Conservation (phyloP, 2,113 vertebrate species). For the Nanger granti region DNA sequence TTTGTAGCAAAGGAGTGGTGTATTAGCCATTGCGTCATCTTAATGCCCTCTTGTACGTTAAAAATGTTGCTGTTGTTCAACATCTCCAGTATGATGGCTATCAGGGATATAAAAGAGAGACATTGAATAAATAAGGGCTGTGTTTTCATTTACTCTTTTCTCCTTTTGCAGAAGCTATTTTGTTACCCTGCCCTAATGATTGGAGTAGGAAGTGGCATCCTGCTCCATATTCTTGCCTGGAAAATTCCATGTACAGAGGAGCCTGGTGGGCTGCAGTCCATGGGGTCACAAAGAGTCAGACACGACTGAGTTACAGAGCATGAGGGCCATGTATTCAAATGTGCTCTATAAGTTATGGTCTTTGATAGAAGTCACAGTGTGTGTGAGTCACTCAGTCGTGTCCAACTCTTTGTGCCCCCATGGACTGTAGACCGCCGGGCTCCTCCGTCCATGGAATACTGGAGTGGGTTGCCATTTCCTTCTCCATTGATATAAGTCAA, state of each 20-base stretch:
- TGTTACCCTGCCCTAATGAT: not conserved
- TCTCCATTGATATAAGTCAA: not conserved
- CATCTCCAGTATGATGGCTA: not conserved
- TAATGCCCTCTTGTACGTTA: not conserved
- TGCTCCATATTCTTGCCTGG: not conserved
- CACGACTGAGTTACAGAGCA: not conserved
- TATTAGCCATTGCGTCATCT: not conserved
- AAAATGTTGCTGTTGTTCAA: not conserved
- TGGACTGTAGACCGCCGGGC: not conserved
- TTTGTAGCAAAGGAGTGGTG: not conserved
- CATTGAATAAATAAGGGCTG: not conserved
- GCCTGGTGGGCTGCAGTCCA: not conserved
- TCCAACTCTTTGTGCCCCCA: not conserved
- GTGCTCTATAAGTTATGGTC: not conserved
- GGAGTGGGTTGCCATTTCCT: not conserved
- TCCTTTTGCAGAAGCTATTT: not conserved
- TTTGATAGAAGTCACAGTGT: not conserved
- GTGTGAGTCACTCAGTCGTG: not conserved
- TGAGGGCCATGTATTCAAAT: not conserved
- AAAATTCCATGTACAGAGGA: not conserved
- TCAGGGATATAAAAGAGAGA: not conserved
- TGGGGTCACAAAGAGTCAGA: not conserved
- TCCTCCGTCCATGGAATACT: not conserved
- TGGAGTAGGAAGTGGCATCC: not conserved
- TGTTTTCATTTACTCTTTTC: not conserved